Evolutionary conservation across 2,113 vertebrate species (phyloP).

Genomic region (Ameiurus melas): DNA sequence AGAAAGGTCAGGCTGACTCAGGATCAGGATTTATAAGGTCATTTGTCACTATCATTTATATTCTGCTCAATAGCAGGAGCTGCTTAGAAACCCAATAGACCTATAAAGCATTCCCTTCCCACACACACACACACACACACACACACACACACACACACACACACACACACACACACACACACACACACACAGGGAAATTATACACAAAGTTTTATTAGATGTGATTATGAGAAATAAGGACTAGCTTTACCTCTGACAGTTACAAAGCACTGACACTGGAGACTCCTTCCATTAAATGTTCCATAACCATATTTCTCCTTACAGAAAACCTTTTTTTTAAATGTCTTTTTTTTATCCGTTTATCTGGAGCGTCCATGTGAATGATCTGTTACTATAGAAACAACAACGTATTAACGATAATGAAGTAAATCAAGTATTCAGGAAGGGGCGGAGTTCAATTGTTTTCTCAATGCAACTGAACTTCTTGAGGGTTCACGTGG

Average conservation of each 20-base stretch:
- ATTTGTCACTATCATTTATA: conserved; percentile 26
- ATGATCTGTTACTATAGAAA: no score
- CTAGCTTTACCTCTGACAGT: not conserved
- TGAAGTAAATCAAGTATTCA: not conserved
- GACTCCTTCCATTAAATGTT: not conserved
- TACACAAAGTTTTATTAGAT: not conserved
- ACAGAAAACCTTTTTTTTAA: no score
- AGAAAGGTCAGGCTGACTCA: conserved; percentile 10
- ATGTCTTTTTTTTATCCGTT: no score
- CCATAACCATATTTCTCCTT: not conserved
- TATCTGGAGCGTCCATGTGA: no score
- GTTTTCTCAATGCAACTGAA: not conserved
- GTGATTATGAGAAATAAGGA: not conserved
- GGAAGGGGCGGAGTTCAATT: not conserved
- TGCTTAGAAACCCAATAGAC: conserved; percentile 30
- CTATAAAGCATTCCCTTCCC: conserved; percentile 16
- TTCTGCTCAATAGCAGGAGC: conserved; percentile 30
- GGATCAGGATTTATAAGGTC: conserved; percentile 2
- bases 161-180: not conserved
- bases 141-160: not conserved
- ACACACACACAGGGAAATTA: not conserved
- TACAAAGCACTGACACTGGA: not conserved
- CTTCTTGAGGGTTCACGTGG: no score
- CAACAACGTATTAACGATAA: no score
- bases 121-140: not conserved